Evolutionary conservation across 2,113 vertebrate species (phyloP).

Genomic region (Camarhynchus parvulus): DNA sequence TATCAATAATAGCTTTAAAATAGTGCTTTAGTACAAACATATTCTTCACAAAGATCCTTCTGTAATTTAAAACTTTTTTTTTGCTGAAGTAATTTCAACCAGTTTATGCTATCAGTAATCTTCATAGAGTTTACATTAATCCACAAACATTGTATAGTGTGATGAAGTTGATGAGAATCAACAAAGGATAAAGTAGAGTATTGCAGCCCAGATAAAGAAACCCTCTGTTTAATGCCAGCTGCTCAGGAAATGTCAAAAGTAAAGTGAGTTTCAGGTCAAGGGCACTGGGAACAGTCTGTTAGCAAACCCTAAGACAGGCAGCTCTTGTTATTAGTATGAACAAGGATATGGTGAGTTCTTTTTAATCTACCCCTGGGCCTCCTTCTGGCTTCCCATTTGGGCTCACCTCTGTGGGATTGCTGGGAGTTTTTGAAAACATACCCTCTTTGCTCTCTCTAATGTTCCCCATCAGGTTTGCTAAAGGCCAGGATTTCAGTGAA

Average conservation of each 20-base stretch:
- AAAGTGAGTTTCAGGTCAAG: slow-evolving; percentile 65
- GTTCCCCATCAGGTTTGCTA: not conserved
- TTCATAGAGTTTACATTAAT: slow-evolving; percentile 56
- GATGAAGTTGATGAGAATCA: slow-evolving; percentile 65
- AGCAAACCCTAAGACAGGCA: slow-evolving; percentile 49
- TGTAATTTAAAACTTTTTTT: slow-evolving; percentile 16
- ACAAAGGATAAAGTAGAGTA: slow-evolving; percentile 61
- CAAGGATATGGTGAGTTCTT: slow-evolving; percentile 37
- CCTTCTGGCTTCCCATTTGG: slow-evolving; percentile 17
- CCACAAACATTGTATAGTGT: slow-evolving; percentile 53
- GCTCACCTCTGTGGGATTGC: slow-evolving; percentile 19
- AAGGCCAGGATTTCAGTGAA: slow-evolving; percentile 24
- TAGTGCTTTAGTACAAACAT: not conserved
- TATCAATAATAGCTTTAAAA: not conserved
- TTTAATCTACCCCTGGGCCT: slow-evolving; percentile 33
- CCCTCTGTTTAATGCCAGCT: slow-evolving; percentile 68
- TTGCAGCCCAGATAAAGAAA: slow-evolving; percentile 48
- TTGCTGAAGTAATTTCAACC: not conserved
- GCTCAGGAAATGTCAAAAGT: slow-evolving; percentile 65
- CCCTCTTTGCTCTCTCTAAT: not conserved
- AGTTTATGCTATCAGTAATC: slow-evolving; percentile 21
- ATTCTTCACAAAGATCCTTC: not conserved
- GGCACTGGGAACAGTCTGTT: slow-evolving; percentile 57
- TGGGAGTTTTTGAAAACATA: slow-evolving; percentile 13
- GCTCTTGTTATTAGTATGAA: slow-evolving; percentile 56